A percentile compares a stretch with the other conserved stretches of the same genome.
phyloP scores from a whole-genome alignment of 2,888 invertebrate genomes.

The Plagiodera versicolora region DNA sequence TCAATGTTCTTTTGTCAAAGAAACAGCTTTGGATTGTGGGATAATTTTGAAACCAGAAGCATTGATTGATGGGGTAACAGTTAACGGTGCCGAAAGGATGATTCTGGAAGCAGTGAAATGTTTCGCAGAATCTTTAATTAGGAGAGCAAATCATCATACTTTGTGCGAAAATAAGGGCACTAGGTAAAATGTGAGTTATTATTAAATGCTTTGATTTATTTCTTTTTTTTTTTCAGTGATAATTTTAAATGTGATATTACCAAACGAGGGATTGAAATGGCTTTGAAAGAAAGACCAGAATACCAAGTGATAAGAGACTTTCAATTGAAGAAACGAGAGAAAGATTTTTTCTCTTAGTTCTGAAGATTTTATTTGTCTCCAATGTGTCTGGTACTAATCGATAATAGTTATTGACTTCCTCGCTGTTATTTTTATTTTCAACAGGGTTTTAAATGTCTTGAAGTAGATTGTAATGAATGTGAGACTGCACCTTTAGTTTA shows the following conservation, averaged over 20 bases:
- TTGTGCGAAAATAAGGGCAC: conserved; percentile 31
- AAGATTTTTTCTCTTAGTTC: conserved; percentile 36
- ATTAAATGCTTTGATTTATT: too few relatives aligned
- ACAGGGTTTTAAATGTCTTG: background rate
- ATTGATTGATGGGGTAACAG: conserved; percentile 53
- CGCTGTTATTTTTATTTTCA: background rate
- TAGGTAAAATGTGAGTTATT: conserved; percentile 21
- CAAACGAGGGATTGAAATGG: conserved; percentile 35
- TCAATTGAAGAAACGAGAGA: conserved; percentile 32
- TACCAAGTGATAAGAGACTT: conserved; percentile 34
- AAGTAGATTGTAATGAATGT: background rate
- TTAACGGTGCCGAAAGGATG: conserved; percentile 56
- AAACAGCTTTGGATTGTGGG: conserved; percentile 55
- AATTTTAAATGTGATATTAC: conserved; percentile 28
- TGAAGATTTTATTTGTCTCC: too few relatives aligned
- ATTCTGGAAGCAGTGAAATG: conserved; percentile 58
- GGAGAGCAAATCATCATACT: conserved; percentile 43
- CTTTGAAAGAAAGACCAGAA: conserved; percentile 40
- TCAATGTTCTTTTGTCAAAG: conserved; percentile 53
- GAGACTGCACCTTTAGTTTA: background rate
- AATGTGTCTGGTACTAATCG: too few relatives aligned
- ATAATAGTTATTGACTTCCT: conserved; percentile 1
- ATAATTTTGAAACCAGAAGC: conserved; percentile 55
- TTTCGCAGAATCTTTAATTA: conserved; percentile 58
- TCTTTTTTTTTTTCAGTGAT: conserved; percentile 32